Percentiles rank a stretch among this genome's conserved stretches.
phyloP scores from a whole-genome alignment of 1,140 invertebrate genomes.

The Lordiphosa clarofinis region DNA sequence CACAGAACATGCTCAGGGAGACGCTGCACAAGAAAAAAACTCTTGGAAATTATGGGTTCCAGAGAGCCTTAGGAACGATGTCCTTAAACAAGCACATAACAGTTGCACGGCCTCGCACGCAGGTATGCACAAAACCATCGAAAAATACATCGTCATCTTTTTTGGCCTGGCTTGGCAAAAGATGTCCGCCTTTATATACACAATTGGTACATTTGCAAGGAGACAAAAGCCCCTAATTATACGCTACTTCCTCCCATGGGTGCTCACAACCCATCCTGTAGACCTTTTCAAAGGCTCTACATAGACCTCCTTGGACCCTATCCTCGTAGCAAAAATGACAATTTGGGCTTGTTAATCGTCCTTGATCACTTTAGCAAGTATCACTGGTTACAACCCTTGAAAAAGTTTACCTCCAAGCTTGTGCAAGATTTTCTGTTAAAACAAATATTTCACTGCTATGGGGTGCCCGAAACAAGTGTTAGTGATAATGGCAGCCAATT shows the following conservation, averaged over 20 bases:
- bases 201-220: not conserved
- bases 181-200: not conserved
- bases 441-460: no score
- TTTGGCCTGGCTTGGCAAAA: conserved; percentile 1
- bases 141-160: conserved; percentile 4
- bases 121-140: conserved; percentile 4
- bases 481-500: conserved; percentile 1
- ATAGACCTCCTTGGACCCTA: no score
- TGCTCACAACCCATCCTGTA: not conserved
- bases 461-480: not conserved
- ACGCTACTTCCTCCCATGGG: conserved; percentile 8
- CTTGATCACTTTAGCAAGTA: conserved; percentile 1
- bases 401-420: not conserved
- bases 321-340: no score
- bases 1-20: no score
- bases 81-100: no score
- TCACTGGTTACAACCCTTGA: not conserved
- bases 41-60: no score
- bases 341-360: not conserved
- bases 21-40: no score
- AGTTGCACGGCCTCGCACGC: no score
- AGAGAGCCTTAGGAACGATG: no score
- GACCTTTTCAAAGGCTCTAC: no score
- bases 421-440: no score
- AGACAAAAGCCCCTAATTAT: conserved; percentile 4